These are phyloP conservation scores for Nycticebus coucang DNA, from an alignment of 2,113 vertebrate genomes.

Conservation along the genomic window DNA sequence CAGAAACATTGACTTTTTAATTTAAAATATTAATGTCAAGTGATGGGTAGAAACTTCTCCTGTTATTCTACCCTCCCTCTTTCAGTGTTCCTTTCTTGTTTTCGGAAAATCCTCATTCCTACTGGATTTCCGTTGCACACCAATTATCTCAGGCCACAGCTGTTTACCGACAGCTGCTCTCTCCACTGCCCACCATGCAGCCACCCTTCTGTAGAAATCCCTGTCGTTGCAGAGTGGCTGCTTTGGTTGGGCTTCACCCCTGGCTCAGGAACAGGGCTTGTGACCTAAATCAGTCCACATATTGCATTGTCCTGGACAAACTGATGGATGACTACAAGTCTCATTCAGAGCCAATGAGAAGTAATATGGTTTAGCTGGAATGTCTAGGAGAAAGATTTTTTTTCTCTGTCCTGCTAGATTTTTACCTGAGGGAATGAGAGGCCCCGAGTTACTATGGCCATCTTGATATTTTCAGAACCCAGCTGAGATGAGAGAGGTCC, in stretches of 20 bases:
- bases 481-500: not conserved
- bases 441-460: not conserved
- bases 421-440: not conserved
- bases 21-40: conserved; percentile 42
- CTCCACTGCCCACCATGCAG: not conserved
- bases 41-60: not conserved
- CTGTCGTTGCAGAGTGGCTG: not conserved
- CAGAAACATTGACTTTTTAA: conserved; percentile 29
- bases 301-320: not conserved
- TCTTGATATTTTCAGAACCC: not conserved
- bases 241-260: not conserved
- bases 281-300: not conserved
- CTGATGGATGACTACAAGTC: not conserved
- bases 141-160: conserved; percentile 57
- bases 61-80: not conserved
- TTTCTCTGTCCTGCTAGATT: not conserved
- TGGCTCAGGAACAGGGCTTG: not conserved
- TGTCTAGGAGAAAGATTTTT: not conserved
- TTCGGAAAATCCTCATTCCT: not conserved
- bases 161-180: conserved; percentile 70
- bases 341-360: not conserved
- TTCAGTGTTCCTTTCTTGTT: not conserved
- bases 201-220: conserved; percentile 32
- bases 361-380: not conserved
- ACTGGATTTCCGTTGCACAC: conserved; percentile 15